Evolutionary conservation across 2,113 vertebrate species (phyloP), one percentile per base, ranked within the genome.

Genomic region (Misgurnus anguillicaudatus): DNA sequence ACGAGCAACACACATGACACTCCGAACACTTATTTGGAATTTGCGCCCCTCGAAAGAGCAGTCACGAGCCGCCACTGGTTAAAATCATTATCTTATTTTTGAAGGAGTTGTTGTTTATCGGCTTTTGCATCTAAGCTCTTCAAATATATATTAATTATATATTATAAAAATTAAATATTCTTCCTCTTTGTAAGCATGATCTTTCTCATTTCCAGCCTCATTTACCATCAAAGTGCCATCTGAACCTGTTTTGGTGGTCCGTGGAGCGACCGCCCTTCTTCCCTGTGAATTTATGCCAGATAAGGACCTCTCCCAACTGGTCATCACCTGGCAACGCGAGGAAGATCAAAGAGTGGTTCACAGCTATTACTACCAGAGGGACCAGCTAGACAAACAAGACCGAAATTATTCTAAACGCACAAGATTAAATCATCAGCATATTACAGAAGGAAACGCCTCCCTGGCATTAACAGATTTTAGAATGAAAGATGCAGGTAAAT

Each of bases 291-390:
- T 80, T 14, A 24, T 48, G 3, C 19, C 36, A 13, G 41, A 38
- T 4, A 0, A 8, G 1, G 4, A 41, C 0, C 4, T 80, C n/a
- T n/a, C 70, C 0, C 4, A 3, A 0, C 51, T 88, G 78, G 72
- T 86, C 16, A 6, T 88, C 47, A 84, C 78, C 0, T 88, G 87
- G 87, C 87, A 88, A 7, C 64, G 75, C 4, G 0, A 10, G 8
- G 82, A 84, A n/a, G 62, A 77, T n/a, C 0, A 4, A 1, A 48
- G 6, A 0, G 84, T 88, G 17, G 75, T 84, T 0, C 85, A 86
- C 70, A 86, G 85, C 76, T 88, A 75, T 45, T 88, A 88, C 71
- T 81, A 75, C 45, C 7, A 31, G 0, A 4, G 0, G 38, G 66
- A 85, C 19, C 82, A 88, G 60, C 74, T 86, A 16, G 70, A 70